Percentiles rank a stretch among this genome's conserved stretches.
Evolutionary conservation across 2,113 vertebrate species (phyloP).

Genomic region (Terrapene triunguis): DNA sequence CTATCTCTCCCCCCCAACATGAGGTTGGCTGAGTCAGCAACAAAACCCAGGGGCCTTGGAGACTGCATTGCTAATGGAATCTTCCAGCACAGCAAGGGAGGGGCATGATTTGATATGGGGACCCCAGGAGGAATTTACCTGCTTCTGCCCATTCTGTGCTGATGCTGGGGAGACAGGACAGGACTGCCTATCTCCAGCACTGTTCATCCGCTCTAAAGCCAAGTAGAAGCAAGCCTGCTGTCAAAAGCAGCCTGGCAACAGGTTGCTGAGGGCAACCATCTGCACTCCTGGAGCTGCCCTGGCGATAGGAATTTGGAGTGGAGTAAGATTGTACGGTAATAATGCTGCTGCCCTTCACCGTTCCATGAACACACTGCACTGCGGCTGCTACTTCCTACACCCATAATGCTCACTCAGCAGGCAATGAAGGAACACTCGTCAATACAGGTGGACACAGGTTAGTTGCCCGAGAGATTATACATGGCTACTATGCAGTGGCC

Average conservation of each 20-base stretch:
- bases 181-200: neutral
- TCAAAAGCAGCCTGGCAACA: neutral
- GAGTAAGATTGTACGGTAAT: neutral
- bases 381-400: neutral
- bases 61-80: neutral
- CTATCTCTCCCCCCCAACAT: no score
- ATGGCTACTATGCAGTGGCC: neutral
- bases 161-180: neutral
- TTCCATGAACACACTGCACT: neutral
- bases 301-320: neutral
- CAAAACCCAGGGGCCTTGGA: neutral
- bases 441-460: neutral
- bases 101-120: neutral
- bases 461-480: neutral
- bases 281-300: neutral
- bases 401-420: neutral
- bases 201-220: neutral
- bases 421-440: neutral
- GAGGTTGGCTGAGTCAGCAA: neutral
- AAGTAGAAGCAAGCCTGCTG: neutral
- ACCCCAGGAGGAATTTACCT: neutral
- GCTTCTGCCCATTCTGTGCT: neutral
- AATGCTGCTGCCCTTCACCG: neutral
- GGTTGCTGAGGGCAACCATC: neutral
- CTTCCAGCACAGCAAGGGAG: neutral